Base-by-base conservation (phyloP, 2,888 invertebrate genomes). In the Aleiodes alternator region DNA sequence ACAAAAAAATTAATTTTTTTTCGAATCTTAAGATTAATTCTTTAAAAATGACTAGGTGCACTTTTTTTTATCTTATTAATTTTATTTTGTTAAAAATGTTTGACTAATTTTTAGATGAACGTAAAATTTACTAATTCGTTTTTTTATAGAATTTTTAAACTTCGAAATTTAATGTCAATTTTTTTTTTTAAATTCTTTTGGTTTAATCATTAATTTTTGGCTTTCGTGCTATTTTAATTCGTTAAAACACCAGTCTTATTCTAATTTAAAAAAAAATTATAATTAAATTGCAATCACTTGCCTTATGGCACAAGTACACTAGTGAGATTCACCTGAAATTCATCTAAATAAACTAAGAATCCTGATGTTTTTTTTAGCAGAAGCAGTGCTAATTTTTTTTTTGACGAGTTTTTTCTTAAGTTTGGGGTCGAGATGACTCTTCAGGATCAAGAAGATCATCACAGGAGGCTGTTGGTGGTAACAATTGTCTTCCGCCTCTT, bases 401-500 rank as follows among this genome's bases (percentile, higher is more conserved):
- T 73, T 55, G 14, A 48, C 23, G 38, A 57, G n/a, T 68, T 56
- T 69, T 8, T 66, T 23, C 23, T 78, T 87, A 88, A 81, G 82
- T 83, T 75, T 85, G 84, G 34, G 84, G 82, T 82, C 85, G 85
- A 34, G 89, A 86, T 23, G 88, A 87, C 75, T 88, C 88, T 68
- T 89, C 88, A n/a, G 88, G 87, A 75, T 88, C 87, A 73, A 89
- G 78, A 61, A 89, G 84, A 81, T 89, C 89, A 71, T 89, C 89
- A 64, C 88, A 89, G 8, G 89, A 89, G 66, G 88, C 87, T 31
- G 89, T 88, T n/a, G 89, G 87, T 23, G 89, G 88, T 72, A 89
- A 78, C 75, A 89, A 82, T 78, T 89, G 89, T 43, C 88, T 85
- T 31, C 88, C 89, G 12, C 87, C 86, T 43, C 86, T 82, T 76